phyloP scores from a whole-genome alignment of 2,797 vertebrate species.

The Bovichtus diacanthus region DNA sequence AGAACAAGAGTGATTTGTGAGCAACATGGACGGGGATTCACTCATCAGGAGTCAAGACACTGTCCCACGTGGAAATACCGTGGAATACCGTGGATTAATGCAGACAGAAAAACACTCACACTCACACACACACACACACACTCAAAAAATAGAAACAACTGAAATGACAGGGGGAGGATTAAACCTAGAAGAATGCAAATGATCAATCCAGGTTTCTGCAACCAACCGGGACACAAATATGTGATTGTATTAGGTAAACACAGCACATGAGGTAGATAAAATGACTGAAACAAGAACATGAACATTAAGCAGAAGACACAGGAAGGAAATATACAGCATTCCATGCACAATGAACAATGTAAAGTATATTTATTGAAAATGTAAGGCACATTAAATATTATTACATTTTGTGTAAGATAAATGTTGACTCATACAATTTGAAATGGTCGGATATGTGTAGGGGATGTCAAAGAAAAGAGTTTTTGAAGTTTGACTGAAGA shows the following conservation, averaged over 20 bases:
- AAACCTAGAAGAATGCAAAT: conserved; percentile 35
- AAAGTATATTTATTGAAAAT: conserved; percentile 77
- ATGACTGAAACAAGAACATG: conserved; percentile 27
- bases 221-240: conserved; percentile 54
- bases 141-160: neutral
- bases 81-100: conserved; percentile 22
- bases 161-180: conserved; percentile 9
- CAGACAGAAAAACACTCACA: conserved; percentile 1
- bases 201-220: conserved; percentile 58
- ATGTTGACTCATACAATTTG: conserved; percentile 44
- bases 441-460: conserved; percentile 28
- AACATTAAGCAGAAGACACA: conserved; percentile 11
- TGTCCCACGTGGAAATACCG: conserved; percentile 22
- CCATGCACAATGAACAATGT: conserved; percentile 68
- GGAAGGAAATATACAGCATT: conserved; percentile 65
- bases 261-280: conserved; percentile 45
- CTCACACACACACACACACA: conserved; percentile 17
- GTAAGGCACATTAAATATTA: conserved; percentile 65
- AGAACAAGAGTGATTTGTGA: conserved; percentile 56
- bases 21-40: conserved; percentile 29
- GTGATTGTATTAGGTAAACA: conserved; percentile 60
- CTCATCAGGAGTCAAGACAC: conserved; percentile 20
- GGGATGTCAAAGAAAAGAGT: conserved; percentile 62
- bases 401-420: conserved; percentile 49
- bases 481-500: conserved; percentile 22